Conservation (phyloP, 2,113 vertebrate species). For the Ariopsis seemanni region DNA sequence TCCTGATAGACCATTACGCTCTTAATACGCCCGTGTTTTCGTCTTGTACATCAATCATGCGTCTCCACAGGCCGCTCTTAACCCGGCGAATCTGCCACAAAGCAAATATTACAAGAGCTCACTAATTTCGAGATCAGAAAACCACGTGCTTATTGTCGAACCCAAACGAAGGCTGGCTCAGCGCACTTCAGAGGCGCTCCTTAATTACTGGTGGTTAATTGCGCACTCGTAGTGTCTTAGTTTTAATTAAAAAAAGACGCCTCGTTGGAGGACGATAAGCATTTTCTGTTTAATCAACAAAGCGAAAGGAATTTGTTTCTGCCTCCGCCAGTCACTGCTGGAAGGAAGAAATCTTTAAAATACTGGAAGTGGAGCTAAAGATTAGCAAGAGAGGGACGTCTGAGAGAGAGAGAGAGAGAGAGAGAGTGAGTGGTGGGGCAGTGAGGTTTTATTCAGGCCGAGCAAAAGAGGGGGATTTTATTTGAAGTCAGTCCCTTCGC, state of each 20-base stretch:
- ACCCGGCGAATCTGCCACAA: conserved; percentile 95
- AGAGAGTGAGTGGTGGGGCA: conserved; percentile 62
- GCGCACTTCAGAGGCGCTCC: conserved; percentile 94
- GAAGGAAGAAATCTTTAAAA: conserved; percentile 93
- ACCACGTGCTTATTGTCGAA: conserved; percentile 99
- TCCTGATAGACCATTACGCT: conserved; percentile 83
- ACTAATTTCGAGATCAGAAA: conserved; percentile 99
- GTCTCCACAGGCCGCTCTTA: conserved; percentile 93
- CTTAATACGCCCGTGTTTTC: conserved; percentile 78
- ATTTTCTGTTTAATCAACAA: conserved; percentile 90
- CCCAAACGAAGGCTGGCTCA: conserved; percentile 96
- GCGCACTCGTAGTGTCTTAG: conserved; percentile 98
- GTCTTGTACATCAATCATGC: conserved; percentile 85
- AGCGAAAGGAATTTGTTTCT: conserved; percentile 95
- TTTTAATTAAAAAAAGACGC: conserved; percentile 96
- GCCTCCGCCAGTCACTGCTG: conserved; percentile 87
- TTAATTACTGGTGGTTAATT: conserved; percentile 99
- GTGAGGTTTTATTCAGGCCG: conserved; percentile 84
- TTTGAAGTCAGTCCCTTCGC: conserved; percentile 90
- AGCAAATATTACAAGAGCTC: conserved; percentile 98
- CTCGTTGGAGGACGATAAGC: conserved; percentile 98
- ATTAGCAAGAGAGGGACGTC: conserved; percentile 81
- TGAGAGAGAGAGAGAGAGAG: not conserved
- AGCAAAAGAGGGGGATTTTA: conserved; percentile 76
- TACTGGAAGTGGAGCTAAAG: conserved; percentile 88